Conservation (phyloP, 2,113 vertebrate species). For the Anseranas semipalmata region DNA sequence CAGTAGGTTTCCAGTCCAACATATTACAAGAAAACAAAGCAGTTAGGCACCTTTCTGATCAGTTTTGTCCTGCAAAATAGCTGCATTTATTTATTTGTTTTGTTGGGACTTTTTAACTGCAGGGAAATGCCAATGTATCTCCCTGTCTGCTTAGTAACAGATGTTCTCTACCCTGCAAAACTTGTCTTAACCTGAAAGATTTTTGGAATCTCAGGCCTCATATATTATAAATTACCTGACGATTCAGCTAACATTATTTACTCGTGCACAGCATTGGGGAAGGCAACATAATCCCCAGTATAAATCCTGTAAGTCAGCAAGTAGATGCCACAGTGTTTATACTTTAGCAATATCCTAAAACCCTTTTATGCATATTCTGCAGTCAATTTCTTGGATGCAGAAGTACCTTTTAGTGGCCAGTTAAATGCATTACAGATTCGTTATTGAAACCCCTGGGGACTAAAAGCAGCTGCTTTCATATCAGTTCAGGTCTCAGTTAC, state of each 20-base stretch:
- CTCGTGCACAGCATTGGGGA: background rate
- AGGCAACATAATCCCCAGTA: background rate
- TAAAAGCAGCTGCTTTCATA: background rate
- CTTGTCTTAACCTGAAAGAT: background rate
- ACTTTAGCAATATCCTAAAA: background rate
- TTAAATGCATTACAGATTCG: background rate
- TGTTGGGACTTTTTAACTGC: background rate
- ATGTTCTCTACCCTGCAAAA: background rate
- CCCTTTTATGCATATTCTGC: background rate
- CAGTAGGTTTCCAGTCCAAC: background rate
- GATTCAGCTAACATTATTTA: background rate
- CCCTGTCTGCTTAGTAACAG: background rate
- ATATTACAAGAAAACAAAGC: background rate
- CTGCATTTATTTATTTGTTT: background rate
- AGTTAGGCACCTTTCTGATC: background rate
- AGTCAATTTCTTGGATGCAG: background rate
- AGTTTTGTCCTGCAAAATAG: background rate
- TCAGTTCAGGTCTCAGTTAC: conserved; percentile 7
- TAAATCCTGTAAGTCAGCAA: background rate
- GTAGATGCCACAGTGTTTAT: background rate
- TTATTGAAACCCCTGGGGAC: background rate
- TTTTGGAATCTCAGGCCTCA: background rate
- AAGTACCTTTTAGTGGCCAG: background rate
- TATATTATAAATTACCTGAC: background rate
- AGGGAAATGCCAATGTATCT: background rate